phyloP scores from a whole-genome alignment of 1,140 invertebrate species.

The Drosophila orosa region DNA sequence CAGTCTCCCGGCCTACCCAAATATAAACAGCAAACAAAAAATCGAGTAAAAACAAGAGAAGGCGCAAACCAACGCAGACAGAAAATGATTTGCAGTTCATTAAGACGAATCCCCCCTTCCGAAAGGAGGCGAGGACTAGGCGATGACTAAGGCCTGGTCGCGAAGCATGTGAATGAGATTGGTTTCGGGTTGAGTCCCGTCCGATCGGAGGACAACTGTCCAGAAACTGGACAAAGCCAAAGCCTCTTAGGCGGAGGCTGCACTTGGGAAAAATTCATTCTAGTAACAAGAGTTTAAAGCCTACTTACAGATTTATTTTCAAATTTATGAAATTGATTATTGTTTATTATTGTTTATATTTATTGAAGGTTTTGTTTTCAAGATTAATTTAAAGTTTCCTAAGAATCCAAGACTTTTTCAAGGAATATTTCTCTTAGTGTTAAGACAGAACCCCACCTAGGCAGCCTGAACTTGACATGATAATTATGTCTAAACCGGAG shows the following conservation, averaged over 20 bases:
- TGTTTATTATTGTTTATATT: no score
- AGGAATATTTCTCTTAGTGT: slow-evolving; percentile 13
- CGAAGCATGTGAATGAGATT: slow-evolving; percentile 55
- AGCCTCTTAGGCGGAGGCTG: slow-evolving; percentile 17
- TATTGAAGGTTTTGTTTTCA: no score
- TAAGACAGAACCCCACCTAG: neutral
- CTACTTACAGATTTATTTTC: no score
- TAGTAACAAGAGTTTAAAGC: no score
- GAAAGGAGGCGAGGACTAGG: slow-evolving; percentile 48
- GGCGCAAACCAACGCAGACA: slow-evolving; percentile 63
- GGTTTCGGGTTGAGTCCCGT: slow-evolving; percentile 39
- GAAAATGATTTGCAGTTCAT: slow-evolving; percentile 79
- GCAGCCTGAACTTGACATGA: slow-evolving; percentile 29
- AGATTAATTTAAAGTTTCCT: neutral
- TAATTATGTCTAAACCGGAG: slow-evolving; percentile 29
- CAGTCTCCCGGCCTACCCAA: slow-evolving; percentile 30
- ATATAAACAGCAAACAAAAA: slow-evolving; percentile 1
- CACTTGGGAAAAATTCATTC: slow-evolving; percentile 16
- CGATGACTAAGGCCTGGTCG: slow-evolving; percentile 64
- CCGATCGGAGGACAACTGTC: slow-evolving; percentile 21
- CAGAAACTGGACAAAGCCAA: slow-evolving; percentile 27
- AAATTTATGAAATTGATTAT: no score
- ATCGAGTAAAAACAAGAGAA: slow-evolving; percentile 16
- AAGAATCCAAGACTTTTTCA: neutral
- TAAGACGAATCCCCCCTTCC: slow-evolving; percentile 56